Conservation (phyloP, 1,140 invertebrate genomes). For the Solenopsis fugax region DNA sequence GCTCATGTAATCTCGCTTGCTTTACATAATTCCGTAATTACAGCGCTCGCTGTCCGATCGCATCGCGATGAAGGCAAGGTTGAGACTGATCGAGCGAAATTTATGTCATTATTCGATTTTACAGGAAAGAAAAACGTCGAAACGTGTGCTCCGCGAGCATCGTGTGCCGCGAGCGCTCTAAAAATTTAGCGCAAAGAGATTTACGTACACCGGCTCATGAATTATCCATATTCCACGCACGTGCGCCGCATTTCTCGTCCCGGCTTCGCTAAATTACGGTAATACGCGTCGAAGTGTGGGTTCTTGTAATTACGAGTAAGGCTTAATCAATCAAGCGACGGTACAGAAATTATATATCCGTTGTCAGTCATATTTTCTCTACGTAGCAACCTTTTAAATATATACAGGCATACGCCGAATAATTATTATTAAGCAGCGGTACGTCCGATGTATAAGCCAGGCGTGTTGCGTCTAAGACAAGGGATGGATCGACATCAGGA, state of each 20-base stretch:
- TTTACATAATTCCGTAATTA: conserved; percentile 47
- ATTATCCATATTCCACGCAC: conserved; percentile 44
- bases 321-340: conserved; percentile 29
- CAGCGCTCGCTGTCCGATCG: conserved; percentile 7
- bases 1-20: conserved; percentile 9
- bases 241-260: conserved; percentile 31
- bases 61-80: conserved; percentile 14
- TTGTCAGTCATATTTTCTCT: conserved; percentile 14
- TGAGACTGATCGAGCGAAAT: conserved; percentile 9
- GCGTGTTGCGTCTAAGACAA: conserved; percentile 2
- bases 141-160: background rate
- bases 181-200: conserved; percentile 29
- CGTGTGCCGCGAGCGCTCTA: conserved; percentile 18
- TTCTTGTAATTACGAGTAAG: conserved; percentile 18
- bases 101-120: conserved; percentile 39
- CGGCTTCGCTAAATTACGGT: conserved; percentile 30
- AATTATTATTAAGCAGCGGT: conserved; percentile 37
- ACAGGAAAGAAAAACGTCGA: conserved; percentile 13
- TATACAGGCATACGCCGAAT: background rate
- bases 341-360: conserved; percentile 24
- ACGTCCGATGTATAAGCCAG: background rate
- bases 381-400: conserved; percentile 4
- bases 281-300: conserved; percentile 28
- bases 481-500: conserved; percentile 19
- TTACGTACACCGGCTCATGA: background rate